Conservation (phyloP, 2,797 vertebrate genomes). For the Rhincodon typus region DNA sequence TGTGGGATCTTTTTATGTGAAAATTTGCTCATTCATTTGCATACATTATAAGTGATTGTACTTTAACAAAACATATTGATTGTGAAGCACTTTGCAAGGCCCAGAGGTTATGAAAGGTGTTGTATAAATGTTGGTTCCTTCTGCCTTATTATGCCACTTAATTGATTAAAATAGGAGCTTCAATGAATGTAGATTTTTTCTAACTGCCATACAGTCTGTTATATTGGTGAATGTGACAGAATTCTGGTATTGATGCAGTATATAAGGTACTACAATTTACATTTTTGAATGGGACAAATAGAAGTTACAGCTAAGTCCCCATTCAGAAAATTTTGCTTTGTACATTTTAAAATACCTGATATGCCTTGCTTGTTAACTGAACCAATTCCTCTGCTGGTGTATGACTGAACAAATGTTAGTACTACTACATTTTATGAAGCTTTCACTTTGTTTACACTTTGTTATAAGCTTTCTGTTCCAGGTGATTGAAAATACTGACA, state of each 20-base stretch:
- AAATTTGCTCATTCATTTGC: background rate
- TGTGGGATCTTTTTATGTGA: background rate
- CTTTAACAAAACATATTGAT: background rate
- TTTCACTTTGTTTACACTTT: background rate
- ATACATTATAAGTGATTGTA: background rate
- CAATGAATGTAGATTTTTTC: background rate
- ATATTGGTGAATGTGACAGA: background rate
- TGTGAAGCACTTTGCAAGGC: background rate
- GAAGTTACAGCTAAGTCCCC: background rate
- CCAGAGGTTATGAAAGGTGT: background rate
- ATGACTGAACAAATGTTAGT: background rate
- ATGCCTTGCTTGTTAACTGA: background rate
- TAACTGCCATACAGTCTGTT: background rate
- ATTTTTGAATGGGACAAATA: background rate
- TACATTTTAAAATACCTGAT: background rate
- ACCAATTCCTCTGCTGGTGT: background rate
- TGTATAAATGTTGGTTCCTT: background rate
- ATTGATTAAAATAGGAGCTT: background rate
- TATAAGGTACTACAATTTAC: background rate
- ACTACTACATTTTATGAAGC: background rate
- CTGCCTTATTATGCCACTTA: background rate
- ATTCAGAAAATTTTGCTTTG: background rate
- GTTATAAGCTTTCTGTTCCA: background rate
- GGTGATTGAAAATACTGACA: background rate
- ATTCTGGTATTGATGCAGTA: background rate